Conservation (phyloP, 2,888 invertebrate species). For the Amiota communis region DNA sequence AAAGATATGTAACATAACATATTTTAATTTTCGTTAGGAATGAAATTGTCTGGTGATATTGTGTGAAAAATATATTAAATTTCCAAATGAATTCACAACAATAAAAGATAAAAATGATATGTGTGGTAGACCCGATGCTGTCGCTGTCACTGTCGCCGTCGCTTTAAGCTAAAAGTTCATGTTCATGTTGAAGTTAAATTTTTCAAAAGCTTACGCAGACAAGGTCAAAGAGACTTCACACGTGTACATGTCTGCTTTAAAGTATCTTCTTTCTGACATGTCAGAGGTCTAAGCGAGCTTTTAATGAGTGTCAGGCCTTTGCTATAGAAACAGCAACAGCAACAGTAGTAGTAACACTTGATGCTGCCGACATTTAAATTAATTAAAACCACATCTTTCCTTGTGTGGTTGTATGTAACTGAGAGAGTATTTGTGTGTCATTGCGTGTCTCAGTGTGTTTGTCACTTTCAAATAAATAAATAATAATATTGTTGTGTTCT, state of each 20-base stretch:
- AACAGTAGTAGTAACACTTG: not conserved
- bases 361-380: conserved; percentile 24
- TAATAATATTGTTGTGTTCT: no score
- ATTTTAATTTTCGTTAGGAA: no score
- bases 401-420: conserved; percentile 1
- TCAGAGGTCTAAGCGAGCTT: conserved; percentile 5
- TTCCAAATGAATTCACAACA: no score
- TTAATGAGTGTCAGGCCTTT: conserved; percentile 11
- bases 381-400: not conserved
- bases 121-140: not conserved
- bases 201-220: not conserved
- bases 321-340: not conserved
- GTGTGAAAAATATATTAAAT: no score
- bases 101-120: no score
- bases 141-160: not conserved
- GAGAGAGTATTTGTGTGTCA: not conserved
- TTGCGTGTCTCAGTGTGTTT: not conserved
- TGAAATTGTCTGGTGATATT: no score
- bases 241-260: not conserved
- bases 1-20: no score
- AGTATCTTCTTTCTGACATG: not conserved
- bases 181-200: not conserved
- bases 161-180: not conserved
- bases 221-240: not conserved
- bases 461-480: no score